A percentile compares a stretch with the other conserved stretches of the same genome.
Evolutionary conservation across 2,888 invertebrate species (phyloP).

Genomic region (Platerodrilus igneus): DNA sequence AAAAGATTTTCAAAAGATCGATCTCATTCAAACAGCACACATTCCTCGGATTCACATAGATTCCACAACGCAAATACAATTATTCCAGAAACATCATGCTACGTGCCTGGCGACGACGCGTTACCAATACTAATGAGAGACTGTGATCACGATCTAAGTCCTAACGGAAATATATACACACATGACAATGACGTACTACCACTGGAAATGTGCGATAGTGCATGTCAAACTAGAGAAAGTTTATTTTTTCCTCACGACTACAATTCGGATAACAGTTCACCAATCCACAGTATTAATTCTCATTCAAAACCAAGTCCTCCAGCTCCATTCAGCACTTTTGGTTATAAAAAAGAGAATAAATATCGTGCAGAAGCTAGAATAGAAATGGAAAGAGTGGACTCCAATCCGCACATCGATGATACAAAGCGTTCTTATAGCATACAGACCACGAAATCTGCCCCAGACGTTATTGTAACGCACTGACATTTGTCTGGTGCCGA

Average conservation of each 20-base stretch:
- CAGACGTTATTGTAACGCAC: slow-evolving; percentile 84
- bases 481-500: slow-evolving; percentile 67
- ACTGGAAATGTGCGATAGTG: slow-evolving; percentile 66
- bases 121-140: slow-evolving; percentile 44
- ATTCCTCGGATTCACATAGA: slow-evolving; percentile 35
- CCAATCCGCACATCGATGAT: slow-evolving; percentile 28
- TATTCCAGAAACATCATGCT: slow-evolving; percentile 43
- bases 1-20: slow-evolving; percentile 29
- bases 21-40: slow-evolving; percentile 40
- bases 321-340: slow-evolving; percentile 55
- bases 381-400: slow-evolving; percentile 50
- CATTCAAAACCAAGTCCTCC: slow-evolving; percentile 38
- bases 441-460: slow-evolving; percentile 83
- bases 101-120: slow-evolving; percentile 49
- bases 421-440: slow-evolving; percentile 65
- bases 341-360: slow-evolving; percentile 49
- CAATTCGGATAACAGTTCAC: slow-evolving; percentile 43
- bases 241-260: slow-evolving; percentile 54
- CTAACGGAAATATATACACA: slow-evolving; percentile 39
- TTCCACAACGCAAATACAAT: slow-evolving; percentile 31
- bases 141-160: slow-evolving; percentile 37
- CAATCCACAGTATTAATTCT: slow-evolving; percentile 44
- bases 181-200: slow-evolving; percentile 32
- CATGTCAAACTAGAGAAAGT: slow-evolving; percentile 81
- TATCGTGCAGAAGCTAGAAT: slow-evolving; percentile 60